Conservation (phyloP, 1,140 invertebrate species). For the Macrotrachela quadricornifera region DNA sequence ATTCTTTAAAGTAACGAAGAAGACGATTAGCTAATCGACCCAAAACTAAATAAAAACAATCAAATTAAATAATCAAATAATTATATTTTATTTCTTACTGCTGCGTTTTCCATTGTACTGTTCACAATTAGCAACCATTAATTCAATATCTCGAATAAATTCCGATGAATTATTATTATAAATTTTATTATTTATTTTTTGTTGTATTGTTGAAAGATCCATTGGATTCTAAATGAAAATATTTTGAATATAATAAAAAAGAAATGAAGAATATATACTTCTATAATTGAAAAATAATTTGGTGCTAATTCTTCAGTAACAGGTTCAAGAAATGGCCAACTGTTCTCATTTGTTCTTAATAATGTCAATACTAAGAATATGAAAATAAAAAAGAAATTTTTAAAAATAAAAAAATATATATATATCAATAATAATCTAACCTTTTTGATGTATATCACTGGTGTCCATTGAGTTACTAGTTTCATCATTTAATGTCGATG, state of each 20-base stretch:
- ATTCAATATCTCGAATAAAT: conserved; percentile 4
- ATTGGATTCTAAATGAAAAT: background rate
- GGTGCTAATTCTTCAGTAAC: conserved; percentile 7
- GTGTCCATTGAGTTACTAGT: no score
- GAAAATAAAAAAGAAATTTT: no score
- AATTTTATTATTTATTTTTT: conserved; percentile 6
- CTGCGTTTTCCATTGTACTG: conserved; percentile 4
- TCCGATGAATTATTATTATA: conserved; percentile 1
- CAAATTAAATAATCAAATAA: no score
- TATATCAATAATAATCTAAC: no score
- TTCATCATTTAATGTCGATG: no score
- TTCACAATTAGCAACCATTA: conserved; percentile 5
- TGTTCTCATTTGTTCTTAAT: no score
- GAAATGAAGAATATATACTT: background rate
- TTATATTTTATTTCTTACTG: background rate
- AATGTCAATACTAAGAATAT: no score
- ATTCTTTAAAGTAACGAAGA: no score
- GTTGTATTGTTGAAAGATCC: conserved; percentile 7
- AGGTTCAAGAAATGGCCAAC: conserved; percentile 3
- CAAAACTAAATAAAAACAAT: no score
- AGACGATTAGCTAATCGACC: no score
- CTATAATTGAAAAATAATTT: conserved; percentile 4
- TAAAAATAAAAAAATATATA: no score
- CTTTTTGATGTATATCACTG: no score
- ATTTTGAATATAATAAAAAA: background rate